Evolutionary conservation across 2,797 vertebrate genomes (phyloP), one percentile per base, ranked within the genome.

Genomic region (Silurus aristotelis): DNA sequence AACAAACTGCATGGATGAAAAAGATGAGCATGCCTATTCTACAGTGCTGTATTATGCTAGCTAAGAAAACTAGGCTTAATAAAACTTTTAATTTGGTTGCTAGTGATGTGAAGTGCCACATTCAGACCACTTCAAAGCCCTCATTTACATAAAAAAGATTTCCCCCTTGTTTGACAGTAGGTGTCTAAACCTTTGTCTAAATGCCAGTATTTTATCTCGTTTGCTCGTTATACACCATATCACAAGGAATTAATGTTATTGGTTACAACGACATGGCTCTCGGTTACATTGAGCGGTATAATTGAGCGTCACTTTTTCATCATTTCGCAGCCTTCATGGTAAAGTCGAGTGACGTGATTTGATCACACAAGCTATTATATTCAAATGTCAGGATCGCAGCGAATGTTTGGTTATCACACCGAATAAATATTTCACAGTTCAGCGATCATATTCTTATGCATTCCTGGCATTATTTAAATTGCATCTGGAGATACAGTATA

Each of bases 1-100:
- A 91, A 93, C 93, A 94, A 94, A 94, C 92, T 91, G 90, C 90
- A 92, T 89, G 85, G 92, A 92, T 91, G 92, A 92, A 93, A 93
- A 93, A 94, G 93, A 92, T 79, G 89, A 80, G 38, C 68, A 58
- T 85, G 90, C 90, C 91, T 93, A 92, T 92, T 92, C 90, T 90
- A 94, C 91, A 87, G 88, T 89, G 89, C 89, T 88, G 91, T 93
- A 90, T 91, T 88, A 87, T 91, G 91, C 93, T 91, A 89, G 91
- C 27, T 87, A 83, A 88, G 73, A 70, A 82, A 87, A 87, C 86
- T 83, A 76, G 84, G 67, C 68, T 55, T 67, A 81, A 88, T 85
- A 81, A 86, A 87, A 85, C 61, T 38, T 84, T 88, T 80, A 83
- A 83, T 87, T 89, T 79, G 70, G 79, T 66, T 64, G 66, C 52